Evolutionary conservation across 2,113 vertebrate species (phyloP).

Genomic region (Cervus canadensis): DNA sequence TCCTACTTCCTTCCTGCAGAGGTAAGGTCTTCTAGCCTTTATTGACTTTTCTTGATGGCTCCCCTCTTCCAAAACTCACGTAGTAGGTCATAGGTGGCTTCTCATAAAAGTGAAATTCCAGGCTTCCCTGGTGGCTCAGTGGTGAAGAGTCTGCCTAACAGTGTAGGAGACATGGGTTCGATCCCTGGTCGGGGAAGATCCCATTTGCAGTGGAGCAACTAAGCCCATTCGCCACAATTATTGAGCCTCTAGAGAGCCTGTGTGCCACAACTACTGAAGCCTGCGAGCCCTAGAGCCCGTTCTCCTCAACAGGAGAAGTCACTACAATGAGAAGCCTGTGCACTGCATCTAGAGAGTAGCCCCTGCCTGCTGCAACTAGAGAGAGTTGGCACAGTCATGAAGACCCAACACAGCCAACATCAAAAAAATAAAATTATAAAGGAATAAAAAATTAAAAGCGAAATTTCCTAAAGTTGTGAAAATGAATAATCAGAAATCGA

Average conservation of each 20-base stretch:
- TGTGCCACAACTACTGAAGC: neutral
- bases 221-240: neutral
- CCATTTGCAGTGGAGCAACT: neutral
- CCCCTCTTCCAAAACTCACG: neutral
- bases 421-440: neutral
- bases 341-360: neutral
- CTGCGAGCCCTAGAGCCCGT: fast-evolving
- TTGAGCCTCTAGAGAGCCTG: neutral
- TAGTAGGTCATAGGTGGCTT: neutral
- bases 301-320: neutral
- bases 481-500: neutral
- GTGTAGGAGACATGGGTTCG: neutral
- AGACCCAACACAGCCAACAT: neutral
- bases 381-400: neutral
- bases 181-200: neutral
- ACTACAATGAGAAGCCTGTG: neutral
- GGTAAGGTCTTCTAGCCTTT: neutral
- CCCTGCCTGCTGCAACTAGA: neutral
- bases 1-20: neutral
- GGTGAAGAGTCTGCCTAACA: neutral
- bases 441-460: neutral
- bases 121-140: neutral
- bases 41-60: neutral
- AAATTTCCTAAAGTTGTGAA: neutral
- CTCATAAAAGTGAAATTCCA: neutral